These are phyloP conservation scores for Rhinichthys osculus DNA, from an alignment of 2,797 vertebrate species.

Conservation along the genomic window DNA sequence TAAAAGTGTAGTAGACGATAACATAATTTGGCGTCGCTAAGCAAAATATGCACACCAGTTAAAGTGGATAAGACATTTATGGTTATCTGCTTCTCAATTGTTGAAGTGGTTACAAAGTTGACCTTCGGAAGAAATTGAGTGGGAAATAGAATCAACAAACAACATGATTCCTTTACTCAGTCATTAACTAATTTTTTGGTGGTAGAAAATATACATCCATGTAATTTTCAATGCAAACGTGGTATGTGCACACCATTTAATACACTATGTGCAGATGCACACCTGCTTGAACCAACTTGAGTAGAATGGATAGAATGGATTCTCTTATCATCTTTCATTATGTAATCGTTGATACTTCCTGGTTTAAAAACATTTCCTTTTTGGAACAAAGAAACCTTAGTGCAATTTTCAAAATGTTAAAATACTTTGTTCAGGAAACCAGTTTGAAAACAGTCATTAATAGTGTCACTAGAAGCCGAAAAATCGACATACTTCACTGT, in stretches of 20 bases:
- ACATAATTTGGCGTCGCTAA: background rate
- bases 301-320: background rate
- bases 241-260: background rate
- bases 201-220: background rate
- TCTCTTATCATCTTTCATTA: background rate
- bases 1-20: background rate
- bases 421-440: background rate
- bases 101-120: background rate
- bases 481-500: background rate
- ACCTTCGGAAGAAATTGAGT: background rate
- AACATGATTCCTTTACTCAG: background rate
- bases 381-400: background rate
- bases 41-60: background rate
- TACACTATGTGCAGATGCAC: background rate
- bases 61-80: background rate
- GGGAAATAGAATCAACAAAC: background rate
- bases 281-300: background rate
- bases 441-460: background rate
- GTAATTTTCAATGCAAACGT: background rate
- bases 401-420: background rate
- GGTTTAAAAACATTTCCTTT: conserved; percentile 12
- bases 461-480: background rate
- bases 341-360: background rate
- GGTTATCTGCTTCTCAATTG: background rate
- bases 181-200: too few relatives aligned